A percentile compares a stretch with the other conserved stretches of the same genome.
Evolutionary conservation across 1,140 invertebrate species (phyloP).

Genomic region (Apis dorsata): DNA sequence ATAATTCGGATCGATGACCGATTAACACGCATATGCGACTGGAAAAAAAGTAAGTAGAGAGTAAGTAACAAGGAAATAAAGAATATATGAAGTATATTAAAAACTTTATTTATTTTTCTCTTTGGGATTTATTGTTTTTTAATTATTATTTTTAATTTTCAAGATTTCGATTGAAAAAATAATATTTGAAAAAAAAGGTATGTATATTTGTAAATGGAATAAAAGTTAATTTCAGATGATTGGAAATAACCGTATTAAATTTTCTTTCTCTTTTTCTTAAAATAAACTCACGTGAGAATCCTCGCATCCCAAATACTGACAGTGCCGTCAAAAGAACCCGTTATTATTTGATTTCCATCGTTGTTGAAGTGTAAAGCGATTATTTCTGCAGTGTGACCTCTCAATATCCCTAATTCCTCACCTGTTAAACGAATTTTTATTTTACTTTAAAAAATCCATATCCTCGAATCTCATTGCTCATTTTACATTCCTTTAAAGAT

Average conservation of each 20-base stretch:
- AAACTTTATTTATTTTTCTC: too few relatives aligned
- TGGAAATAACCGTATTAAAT: too few relatives aligned
- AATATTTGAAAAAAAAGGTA: too few relatives aligned
- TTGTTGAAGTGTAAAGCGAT: conserved; percentile 87
- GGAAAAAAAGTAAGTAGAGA: not conserved
- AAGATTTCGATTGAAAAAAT: too few relatives aligned
- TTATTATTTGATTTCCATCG: conserved; percentile 85
- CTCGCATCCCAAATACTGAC: conserved; percentile 88
- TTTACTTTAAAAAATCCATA: too few relatives aligned
- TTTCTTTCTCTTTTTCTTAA: too few relatives aligned
- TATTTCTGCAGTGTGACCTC: conserved; percentile 87
- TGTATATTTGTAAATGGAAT: too few relatives aligned
- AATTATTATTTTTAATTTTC: too few relatives aligned
- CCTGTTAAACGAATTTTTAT: conserved; percentile 70
- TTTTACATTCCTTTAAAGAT: not conserved
- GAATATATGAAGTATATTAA: not conserved
- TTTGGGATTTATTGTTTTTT: too few relatives aligned
- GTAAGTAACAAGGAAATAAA: too few relatives aligned
- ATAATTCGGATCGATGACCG: conserved; percentile 87
- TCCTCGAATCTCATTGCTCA: too few relatives aligned
- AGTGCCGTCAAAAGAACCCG: conserved; percentile 89
- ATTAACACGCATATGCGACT: conserved; percentile 84
- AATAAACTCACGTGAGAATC: conserved; percentile 82
- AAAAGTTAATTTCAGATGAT: too few relatives aligned
- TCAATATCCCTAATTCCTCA: conserved; percentile 82